Evolutionary conservation across 2,888 invertebrate species (phyloP), one percentile per base, ranked within the genome.

Genomic region (Ophioninae sp.): DNA sequence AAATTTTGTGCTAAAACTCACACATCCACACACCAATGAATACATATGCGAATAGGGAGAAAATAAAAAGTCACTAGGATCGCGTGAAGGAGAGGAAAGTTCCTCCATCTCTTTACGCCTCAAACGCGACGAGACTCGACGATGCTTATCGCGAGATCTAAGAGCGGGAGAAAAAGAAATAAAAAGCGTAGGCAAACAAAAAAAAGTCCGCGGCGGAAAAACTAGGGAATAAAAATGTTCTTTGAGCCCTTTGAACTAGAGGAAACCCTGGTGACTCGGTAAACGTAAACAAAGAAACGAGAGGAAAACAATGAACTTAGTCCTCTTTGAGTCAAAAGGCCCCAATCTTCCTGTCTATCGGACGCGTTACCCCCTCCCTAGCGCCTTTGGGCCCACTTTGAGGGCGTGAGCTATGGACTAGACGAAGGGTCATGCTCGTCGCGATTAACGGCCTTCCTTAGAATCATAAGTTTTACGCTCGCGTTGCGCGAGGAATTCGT

Each of bases 401-500:
- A 6, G 69, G 51, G n/a, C 10, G 9, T 17, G 37, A n/a, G 30
- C 20, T 71, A 30, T 71, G 20, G 6, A 37, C 71, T 71, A 0
- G 30, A 30, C 30, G 56, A 17, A n/a, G 71, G 37, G 10, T 44
- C 44, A 83, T 79, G 76, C 79, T 85, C 81, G 73, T 85, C 80
- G 81, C 81, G 77, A 85, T 81, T 81, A 83, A 84, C 72, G 77
- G 82, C 80, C 85, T 80, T 85, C 80, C 71, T 75, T 81, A 83
- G 81, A 79, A 74, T 20, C 51, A 75, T 71, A 80, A 75, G 78
- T 37, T 64, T 61, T 64, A 64, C 71, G 68, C 73, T 74, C 73
- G 73, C 73, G 73, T 63, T 72, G 82, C 73, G 65, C 75, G 64
- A 77, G n/a, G 41, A 56, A 84, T 81, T 22, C 23, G 44, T 68